These are phyloP conservation scores for Orussus abietinus DNA, from an alignment of 1,140 invertebrate genomes.

Conservation along the genomic window DNA sequence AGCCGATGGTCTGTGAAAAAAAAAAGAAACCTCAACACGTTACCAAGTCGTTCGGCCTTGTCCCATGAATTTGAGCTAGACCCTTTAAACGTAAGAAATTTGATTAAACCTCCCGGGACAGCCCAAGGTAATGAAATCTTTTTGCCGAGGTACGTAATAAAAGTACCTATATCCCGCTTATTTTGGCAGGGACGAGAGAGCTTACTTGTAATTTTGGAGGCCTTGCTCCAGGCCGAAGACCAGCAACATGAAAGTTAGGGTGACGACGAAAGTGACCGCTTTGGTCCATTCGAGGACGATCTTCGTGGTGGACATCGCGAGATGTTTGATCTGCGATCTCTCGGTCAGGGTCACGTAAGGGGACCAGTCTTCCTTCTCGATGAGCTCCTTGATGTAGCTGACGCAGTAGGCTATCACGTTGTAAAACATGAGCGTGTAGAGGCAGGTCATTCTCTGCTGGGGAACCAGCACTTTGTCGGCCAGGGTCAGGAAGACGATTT, in stretches of 20 bases:
- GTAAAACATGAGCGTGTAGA: slow-evolving; percentile 78
- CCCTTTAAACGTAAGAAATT: no score
- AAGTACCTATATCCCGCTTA: no score
- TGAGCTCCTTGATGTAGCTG: slow-evolving; percentile 67
- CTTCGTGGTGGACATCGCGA: slow-evolving; percentile 78
- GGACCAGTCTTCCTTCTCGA: slow-evolving; percentile 73
- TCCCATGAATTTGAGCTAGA: no score
- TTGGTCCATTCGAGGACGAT: slow-evolving; percentile 80
- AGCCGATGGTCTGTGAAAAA: slow-evolving; percentile 55
- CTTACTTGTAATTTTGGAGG: slow-evolving; percentile 63
- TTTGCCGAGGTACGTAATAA: no score
- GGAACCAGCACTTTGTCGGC: slow-evolving; percentile 64
- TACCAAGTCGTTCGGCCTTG: no score
- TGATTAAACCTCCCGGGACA: no score
- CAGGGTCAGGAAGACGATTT: slow-evolving; percentile 69
- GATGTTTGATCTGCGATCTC: slow-evolving; percentile 68
- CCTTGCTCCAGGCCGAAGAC: slow-evolving; percentile 73
- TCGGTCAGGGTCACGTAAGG: slow-evolving; percentile 69
- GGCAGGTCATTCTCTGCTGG: slow-evolving; percentile 61
- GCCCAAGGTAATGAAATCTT: no score
- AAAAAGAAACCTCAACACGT: no score
- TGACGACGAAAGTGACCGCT: slow-evolving; percentile 75
- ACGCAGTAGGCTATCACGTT: slow-evolving; percentile 76
- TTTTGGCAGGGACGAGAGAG: no score
- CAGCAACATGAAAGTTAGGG: slow-evolving; percentile 71